Percentiles rank a stretch among this genome's conserved stretches.
Evolutionary conservation across 2,888 invertebrate species (phyloP).

Genomic region (Drosophila pseudotalamancana): DNA sequence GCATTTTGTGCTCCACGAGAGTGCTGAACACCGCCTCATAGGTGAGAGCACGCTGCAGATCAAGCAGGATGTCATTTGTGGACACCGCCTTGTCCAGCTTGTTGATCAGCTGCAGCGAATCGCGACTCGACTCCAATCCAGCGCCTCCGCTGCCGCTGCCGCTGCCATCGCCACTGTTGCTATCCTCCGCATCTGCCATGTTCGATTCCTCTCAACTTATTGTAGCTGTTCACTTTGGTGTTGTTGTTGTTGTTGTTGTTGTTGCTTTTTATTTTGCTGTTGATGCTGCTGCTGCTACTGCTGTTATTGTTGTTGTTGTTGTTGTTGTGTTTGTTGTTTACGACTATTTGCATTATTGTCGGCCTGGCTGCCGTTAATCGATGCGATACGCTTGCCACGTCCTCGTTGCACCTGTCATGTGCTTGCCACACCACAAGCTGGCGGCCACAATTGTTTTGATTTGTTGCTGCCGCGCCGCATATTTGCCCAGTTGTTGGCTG

Average conservation of each 20-base stretch:
- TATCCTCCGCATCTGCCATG: constrained; percentile 76
- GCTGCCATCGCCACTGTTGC: constrained; percentile 61
- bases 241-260: constrained; percentile 29
- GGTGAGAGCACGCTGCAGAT: constrained; percentile 83
- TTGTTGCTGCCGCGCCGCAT: constrained; percentile 34
- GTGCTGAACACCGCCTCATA: constrained; percentile 84
- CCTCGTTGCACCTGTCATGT: constrained; percentile 61
- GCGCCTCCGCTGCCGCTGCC: constrained; percentile 33
- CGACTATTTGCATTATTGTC: constrained; percentile 72
- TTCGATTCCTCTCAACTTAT: constrained; percentile 7
- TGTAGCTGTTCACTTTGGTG: constrained; percentile 26
- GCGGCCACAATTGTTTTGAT: constrained; percentile 33
- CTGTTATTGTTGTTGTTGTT: constrained; percentile 23
- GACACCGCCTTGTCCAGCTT: constrained; percentile 84
- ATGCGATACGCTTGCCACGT: constrained; percentile 30
- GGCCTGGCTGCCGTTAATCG: constrained; percentile 42
- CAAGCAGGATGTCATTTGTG: constrained; percentile 83
- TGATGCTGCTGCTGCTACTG: constrained; percentile 2
- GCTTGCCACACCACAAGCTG: constrained; percentile 43
- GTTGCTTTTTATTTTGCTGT: too few species aligned
- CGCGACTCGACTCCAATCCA: constrained; percentile 35
- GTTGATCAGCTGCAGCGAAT: constrained; percentile 57
- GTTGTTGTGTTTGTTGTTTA: constrained; percentile 31
- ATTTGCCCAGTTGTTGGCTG: constrained; percentile 21
- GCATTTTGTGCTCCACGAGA: constrained; percentile 84